Evolutionary conservation across 1,140 invertebrate genomes (phyloP).

Genomic region (Conus ventricosus): DNA sequence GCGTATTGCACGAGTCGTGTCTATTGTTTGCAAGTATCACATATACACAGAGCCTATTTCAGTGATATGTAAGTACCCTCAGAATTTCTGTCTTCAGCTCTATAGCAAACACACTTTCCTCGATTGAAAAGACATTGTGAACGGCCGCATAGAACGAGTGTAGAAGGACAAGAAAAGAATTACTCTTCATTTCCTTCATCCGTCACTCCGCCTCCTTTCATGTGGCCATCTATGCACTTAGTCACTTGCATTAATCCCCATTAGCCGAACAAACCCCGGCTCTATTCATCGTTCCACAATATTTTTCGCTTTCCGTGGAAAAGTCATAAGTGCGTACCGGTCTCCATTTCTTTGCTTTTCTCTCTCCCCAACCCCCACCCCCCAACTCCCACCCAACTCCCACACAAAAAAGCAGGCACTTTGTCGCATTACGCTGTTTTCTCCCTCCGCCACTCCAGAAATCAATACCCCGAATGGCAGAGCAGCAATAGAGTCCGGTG

Average conservation of each 20-base stretch:
- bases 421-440: constrained; percentile 35
- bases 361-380: neutral
- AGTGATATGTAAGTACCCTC: too few relatives aligned
- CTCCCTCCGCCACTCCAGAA: constrained; percentile 31
- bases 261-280: constrained; percentile 33
- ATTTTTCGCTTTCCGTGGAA: constrained; percentile 22
- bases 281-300: neutral
- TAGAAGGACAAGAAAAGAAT: neutral
- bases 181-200: neutral
- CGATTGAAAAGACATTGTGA: too few relatives aligned
- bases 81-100: too few relatives aligned
- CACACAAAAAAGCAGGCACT: constrained; percentile 23
- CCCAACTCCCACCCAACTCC: neutral
- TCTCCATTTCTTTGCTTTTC: constrained; percentile 34
- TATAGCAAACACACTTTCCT: too few relatives aligned
- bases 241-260: constrained; percentile 35
- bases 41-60: too few relatives aligned
- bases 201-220: neutral
- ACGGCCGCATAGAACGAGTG: too few relatives aligned
- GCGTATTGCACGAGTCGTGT: too few relatives aligned
- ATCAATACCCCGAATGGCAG: constrained; percentile 38
- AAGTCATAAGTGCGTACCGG: constrained; percentile 29
- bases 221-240: constrained; percentile 4
- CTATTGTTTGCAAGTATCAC: too few relatives aligned
- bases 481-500: constrained; percentile 33